These are phyloP conservation scores for Drosophila ohnishii DNA, from an alignment of 1,140 invertebrate genomes.

Conservation along the genomic window DNA sequence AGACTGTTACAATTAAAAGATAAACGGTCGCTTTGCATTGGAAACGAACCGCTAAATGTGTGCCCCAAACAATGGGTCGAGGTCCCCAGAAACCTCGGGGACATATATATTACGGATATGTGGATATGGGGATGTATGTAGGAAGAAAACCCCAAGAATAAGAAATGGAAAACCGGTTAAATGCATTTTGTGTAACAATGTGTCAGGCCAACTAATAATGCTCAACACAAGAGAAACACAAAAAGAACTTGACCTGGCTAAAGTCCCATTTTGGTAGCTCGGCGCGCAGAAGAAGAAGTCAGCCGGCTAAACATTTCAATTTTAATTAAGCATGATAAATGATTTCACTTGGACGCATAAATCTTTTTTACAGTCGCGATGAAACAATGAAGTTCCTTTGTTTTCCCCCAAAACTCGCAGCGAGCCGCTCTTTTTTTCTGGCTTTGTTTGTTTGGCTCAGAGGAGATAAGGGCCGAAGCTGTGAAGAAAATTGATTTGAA, in stretches of 20 bases:
- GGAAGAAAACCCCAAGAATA: slow-evolving; percentile 3
- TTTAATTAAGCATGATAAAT: slow-evolving; percentile 83
- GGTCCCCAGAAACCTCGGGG: slow-evolving; percentile 5
- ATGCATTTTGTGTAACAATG: slow-evolving; percentile 80
- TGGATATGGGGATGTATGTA: slow-evolving; percentile 1
- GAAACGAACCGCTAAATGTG: slow-evolving; percentile 73
- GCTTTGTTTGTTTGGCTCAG: slow-evolving; percentile 31
- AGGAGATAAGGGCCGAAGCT: slow-evolving; percentile 60
- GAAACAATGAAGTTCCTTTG: slow-evolving; percentile 81
- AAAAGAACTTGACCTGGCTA: slow-evolving; percentile 44
- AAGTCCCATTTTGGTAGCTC: slow-evolving; percentile 53
- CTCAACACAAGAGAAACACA: slow-evolving; percentile 29
- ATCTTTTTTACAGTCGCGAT: slow-evolving; percentile 81
- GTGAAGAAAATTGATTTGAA: slow-evolving; percentile 83
- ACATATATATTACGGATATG: slow-evolving; percentile 3
- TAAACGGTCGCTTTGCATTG: slow-evolving; percentile 77
- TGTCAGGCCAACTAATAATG: slow-evolving; percentile 70
- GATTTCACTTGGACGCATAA: slow-evolving; percentile 82
- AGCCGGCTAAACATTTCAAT: slow-evolving; percentile 80
- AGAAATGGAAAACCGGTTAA: slow-evolving; percentile 68
- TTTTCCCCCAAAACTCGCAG: slow-evolving; percentile 53
- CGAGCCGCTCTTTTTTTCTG: slow-evolving; percentile 23
- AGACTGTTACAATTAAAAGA: slow-evolving; percentile 81
- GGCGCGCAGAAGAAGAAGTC: slow-evolving; percentile 49
- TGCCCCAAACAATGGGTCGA: slow-evolving; percentile 32